Conservation (phyloP, 2,888 invertebrate genomes). For the Thera britannica region DNA sequence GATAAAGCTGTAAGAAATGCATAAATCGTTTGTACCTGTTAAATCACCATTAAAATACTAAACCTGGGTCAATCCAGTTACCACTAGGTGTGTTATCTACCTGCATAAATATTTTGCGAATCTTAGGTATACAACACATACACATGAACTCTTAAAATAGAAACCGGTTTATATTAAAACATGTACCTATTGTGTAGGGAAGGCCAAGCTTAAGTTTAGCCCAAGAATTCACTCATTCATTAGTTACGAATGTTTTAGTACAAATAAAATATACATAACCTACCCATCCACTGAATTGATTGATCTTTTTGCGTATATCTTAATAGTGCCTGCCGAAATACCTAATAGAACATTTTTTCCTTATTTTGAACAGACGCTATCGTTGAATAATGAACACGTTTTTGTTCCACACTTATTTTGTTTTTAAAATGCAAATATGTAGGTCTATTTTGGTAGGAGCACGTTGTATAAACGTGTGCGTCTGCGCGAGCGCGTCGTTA, state of each 20-base stretch:
- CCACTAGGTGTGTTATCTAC: no score
- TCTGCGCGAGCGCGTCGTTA: neutral
- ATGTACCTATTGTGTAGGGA: no score
- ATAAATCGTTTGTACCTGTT: no score
- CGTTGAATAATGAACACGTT: neutral
- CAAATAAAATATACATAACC: neutral
- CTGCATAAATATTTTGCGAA: no score
- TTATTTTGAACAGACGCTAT: neutral
- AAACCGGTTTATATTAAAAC: no score
- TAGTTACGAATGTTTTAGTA: neutral
- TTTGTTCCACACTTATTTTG: neutral
- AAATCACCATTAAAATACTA: no score
- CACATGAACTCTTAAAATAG: no score
- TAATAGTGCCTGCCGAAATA: neutral
- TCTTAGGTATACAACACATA: no score
- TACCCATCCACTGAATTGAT: neutral
- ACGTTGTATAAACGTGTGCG: slow-evolving; percentile 10
- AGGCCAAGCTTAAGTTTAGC: no score
- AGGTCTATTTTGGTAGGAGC: slow-evolving; percentile 7
- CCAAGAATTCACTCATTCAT: neutral
- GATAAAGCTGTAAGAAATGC: no score
- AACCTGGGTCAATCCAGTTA: no score
- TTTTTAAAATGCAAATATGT: neutral
- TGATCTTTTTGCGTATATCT: neutral
- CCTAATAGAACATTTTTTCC: slow-evolving; percentile 4